Evolutionary conservation across 1,140 invertebrate genomes (phyloP), one percentile per base, ranked within the genome.

Genomic region (Schlechtendalia chinensis): DNA sequence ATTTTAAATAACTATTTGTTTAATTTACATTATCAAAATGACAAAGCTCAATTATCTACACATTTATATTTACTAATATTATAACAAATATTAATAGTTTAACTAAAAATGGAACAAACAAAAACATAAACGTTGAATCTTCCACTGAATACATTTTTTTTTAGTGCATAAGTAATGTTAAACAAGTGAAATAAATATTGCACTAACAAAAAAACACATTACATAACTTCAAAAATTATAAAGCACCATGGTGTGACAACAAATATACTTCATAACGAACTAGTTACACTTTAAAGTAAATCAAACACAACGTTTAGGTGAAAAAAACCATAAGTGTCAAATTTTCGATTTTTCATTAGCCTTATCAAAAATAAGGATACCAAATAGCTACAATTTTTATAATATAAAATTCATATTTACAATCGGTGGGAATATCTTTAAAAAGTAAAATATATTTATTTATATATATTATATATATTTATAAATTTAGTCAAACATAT

Each of bases 101-200:
- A 47, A 24, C 10, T 22, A 16, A 11, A 56, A 63, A 19, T 27
- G 4, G 6, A 63, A 17, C 2, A 50, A 61, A 61, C 12, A 61
- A 45, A 50, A 79, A 27, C 14, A 77, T 27, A 19, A 72, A 72
- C 47, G 16, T 72, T 54, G 50, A 32, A 29, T 17, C n/a, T 54
- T 79, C 12, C 19, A 29, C 14, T 79, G 24, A 79, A 79, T 47
- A 79, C 24, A 45, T 59, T 50, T 12, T 22, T 54, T 45, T 58
- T 17, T 50, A 79, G 75, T 79, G 75, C 58, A 79, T 8, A 12
- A 47, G 5, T 47, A 39, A n/a, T 79, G 11, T 27, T 47, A 63
- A 61, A 79, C 75, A 63, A 79, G 75, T 79, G 75, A 79, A 77
- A 79, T 79, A 79, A 77, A 79, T 79, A 79, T 79, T 79, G 75